phyloP scores from a whole-genome alignment of 2,797 vertebrate genomes.

The Nannoperca obscura region DNA sequence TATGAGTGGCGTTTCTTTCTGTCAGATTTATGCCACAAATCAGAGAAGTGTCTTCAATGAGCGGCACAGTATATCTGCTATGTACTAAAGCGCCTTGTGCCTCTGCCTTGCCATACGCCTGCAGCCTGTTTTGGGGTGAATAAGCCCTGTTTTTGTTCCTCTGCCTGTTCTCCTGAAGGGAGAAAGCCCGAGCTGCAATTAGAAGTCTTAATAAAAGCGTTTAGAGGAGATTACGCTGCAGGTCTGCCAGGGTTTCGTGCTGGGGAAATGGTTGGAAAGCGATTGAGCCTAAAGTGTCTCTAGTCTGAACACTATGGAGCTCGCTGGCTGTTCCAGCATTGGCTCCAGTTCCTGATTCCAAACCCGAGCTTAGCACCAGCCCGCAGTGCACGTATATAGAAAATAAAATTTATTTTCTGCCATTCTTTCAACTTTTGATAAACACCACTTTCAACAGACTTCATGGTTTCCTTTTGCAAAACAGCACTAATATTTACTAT shows the following conservation, averaged over 20 bases:
- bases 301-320: slow-evolving; percentile 50
- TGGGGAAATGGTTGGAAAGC: slow-evolving; percentile 69
- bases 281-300: slow-evolving; percentile 59
- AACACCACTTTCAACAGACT: slow-evolving; percentile 35
- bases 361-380: slow-evolving; percentile 37
- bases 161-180: slow-evolving; percentile 73
- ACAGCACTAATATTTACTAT: slow-evolving; percentile 57
- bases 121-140: slow-evolving; percentile 70
- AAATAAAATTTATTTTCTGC: slow-evolving; percentile 47
- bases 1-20: slow-evolving; percentile 36
- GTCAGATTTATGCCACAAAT: slow-evolving; percentile 44
- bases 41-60: slow-evolving; percentile 33
- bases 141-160: slow-evolving; percentile 70
- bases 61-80: slow-evolving; percentile 30
- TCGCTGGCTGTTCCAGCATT: slow-evolving; percentile 27
- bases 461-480: slow-evolving; percentile 46
- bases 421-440: slow-evolving; percentile 53
- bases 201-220: slow-evolving; percentile 82
- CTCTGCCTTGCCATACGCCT: slow-evolving; percentile 44
- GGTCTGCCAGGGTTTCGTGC: slow-evolving; percentile 73
- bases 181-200: slow-evolving; percentile 76
- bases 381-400: slow-evolving; percentile 20
- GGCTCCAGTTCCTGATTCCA: slow-evolving; percentile 44
- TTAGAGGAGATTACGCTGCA: slow-evolving; percentile 79
- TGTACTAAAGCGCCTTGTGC: slow-evolving; percentile 46